Evolutionary conservation across 2,797 vertebrate species (phyloP), one percentile per base, ranked within the genome.

Genomic region (Tiaroga cobitis): DNA sequence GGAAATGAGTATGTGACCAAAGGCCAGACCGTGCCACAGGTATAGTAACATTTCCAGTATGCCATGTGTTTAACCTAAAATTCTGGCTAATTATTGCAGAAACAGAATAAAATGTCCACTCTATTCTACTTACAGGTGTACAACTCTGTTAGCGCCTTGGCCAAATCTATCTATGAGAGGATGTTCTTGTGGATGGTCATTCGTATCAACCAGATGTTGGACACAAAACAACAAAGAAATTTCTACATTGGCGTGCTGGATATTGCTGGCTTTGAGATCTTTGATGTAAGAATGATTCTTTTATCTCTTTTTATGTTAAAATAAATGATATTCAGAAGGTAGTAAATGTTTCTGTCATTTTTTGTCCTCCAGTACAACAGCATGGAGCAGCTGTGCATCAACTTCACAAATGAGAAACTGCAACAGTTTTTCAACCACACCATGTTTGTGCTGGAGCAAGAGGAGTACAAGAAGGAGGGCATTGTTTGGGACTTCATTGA

Each of bases 191-290:
- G 97, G 97, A 65, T 65, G 63, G 63, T 65, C 63, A 32, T 65
- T 65, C 63, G 63, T 65, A 65, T 65, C 63, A 65, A 98, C 69
- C 95, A 97, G 80, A 96, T 96, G 92, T 91, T 98, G 92, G 97
- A 97, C 88, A 98, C 97, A 0, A 98, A 97, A 89, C 96, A 97
- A 77, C 85, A 95, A 68, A 95, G 97, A 80, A 96, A 97, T 84
- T 95, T 88, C 90, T 98, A 94, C 89, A 98, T 97, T 82, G 97
- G 97, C 80, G 97, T 98, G 32, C 91, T 65, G 61, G 61, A 65
- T 65, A 32, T 32, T 65, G 61, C 61, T 65, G 61, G 61, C 61
- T 65, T 65, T 13, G 96, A 69, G 37, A 69, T 74, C 61, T 65
- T 65, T 65, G 61, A 65, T 65, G 61, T 65, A 18, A 32, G 61